Evolutionary conservation across 2,797 vertebrate species (phyloP), one percentile per base, ranked within the genome.

Genomic region (Malacoctenus gilli): DNA sequence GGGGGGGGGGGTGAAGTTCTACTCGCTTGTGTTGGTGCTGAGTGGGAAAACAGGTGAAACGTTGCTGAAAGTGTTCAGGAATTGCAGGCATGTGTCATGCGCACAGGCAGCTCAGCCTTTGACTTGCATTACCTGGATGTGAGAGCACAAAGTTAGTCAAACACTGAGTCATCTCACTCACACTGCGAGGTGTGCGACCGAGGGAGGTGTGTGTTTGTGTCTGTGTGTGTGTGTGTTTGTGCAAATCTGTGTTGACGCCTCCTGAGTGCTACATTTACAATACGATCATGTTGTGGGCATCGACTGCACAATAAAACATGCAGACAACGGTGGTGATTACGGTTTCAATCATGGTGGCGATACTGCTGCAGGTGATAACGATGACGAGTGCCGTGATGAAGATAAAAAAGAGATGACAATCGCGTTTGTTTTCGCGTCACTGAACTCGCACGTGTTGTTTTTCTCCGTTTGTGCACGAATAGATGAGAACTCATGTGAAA

Each of bases 121-220:
- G 48, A 21, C 15, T 72, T 74, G 77, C 73, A 73, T 86, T 67
- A 74, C 34, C 66, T 62, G 38, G 60, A 57, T 51, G 62, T 36
- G 40, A 59, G 59, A 41, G 53, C n/a, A n/a, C 35, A 59, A 48
- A 73, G 30, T 59, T n/a, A n/a, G 67, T 55, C 3, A 23, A 79
- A 73, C 75, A 69, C 57, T 63, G 60, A 77, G 64, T 67, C 16
- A 8, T 53, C 13, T 66, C 3, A 8, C 22, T 22, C 20, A 20
- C n/a, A 12, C 31, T 36, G 35, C 35, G 9, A 42, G 1, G 1
- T 37, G 40, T 56, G 15, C n/a, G 34, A 28, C 21, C 8, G 23
- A 20, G 7, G 21, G 9, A 31, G 15, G 28, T 7, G 18, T 34
- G 20, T 18, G 2, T 22, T 8, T 11, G 8, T n/a, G n/a, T n/a